Evolutionary conservation across 2,888 invertebrate genomes (phyloP), one percentile per base, ranked within the genome.

Genomic region (Venusia cambrica): DNA sequence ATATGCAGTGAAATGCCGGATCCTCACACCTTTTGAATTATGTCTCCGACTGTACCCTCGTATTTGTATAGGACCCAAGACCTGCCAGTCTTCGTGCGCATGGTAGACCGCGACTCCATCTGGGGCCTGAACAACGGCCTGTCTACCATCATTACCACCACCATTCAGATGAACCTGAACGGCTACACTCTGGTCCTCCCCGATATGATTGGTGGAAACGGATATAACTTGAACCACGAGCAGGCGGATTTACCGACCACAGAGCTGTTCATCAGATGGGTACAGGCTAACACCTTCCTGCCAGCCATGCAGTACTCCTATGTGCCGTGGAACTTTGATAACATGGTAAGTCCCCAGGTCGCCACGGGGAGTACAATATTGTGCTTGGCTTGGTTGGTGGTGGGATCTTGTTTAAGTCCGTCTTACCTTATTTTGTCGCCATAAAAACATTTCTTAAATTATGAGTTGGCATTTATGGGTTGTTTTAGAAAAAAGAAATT

Each of bases 251-350:
- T 76, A 0, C 87, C 90, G 0, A 88, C 88, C 1, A 90, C 90
- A 39, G 92, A 93, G 61, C 68, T 93, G 27, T 93, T 92, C 58
- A 90, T 95, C 13, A 81, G 95, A 57, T 96, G 95, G 95, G 81
- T 93, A 22, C 92, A 94, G 62, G 91, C 93, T 0, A 93, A 92
- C 36, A 89, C 91, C 0, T 94, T 94, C 61, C 89, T 96, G 85
- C 95, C 95, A 0, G 83, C 90, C 0, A 88, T 96, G 78, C 95
- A 96, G 73, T 94, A 92, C 57, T 95, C 95, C 0, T 91, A 90
- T 38, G 89, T 90, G 0, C 96, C 96, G 0, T 96, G 95, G 95
- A 91, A 93, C 43, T 94, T 90, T 61, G 92, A 92, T 57, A 60
- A 87, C 5, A 88, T 91, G 66, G 88, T 16, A 10, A 8, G 9